Evolutionary conservation across 2,797 vertebrate species (phyloP), one percentile per base, ranked within the genome.

Genomic region (Tadarida brasiliensis): DNA sequence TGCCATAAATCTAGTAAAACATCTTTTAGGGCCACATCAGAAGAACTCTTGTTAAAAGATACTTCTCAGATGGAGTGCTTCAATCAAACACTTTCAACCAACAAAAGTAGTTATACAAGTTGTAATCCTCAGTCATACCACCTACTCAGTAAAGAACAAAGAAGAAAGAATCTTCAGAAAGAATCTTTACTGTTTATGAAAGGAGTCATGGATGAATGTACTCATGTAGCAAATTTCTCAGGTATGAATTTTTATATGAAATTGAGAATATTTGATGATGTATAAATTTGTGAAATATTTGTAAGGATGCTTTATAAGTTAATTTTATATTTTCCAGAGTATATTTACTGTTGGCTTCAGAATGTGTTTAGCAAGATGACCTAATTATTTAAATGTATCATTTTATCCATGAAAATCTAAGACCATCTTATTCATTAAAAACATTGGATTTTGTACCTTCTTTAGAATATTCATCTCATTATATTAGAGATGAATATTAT

Each of bases 191-290:
- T 98, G 96, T 99, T 99, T 98, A 99, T 99, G 99, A 99, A 99
- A 98, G 99, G 99, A n/a, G 99, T 99, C 77, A 99, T 99, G 99
- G 99, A 99, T 76, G 99, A 99, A 97, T 99, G 99, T 97, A 99
- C 99, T 51, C 99, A 99, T 71, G 99, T 99, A 96, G 99, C 99
- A 94, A 99, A 99, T 98, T 99, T 99, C 98, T 99, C 99, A 97
- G 99, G 99, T 99, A 98, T n/a, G 95, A 61, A 77, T 94, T 98
- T 93, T 92, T 89, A 44, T 12, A 49, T 85, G 22, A 73, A 33
- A 90, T 93, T 97, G 93, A 80, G 70, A 97, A 90, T 93, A 94
- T 90, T 82, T 89, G 54, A 86, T 78, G n/a, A 51, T 93, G 0
- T 87, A 5, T 76, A 87, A 95, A 77, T 49, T 78, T 88, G 11